Evolutionary conservation across 2,888 invertebrate species (phyloP), one percentile per base, ranked within the genome.

Genomic region (Pyrrhosoma nymphula): DNA sequence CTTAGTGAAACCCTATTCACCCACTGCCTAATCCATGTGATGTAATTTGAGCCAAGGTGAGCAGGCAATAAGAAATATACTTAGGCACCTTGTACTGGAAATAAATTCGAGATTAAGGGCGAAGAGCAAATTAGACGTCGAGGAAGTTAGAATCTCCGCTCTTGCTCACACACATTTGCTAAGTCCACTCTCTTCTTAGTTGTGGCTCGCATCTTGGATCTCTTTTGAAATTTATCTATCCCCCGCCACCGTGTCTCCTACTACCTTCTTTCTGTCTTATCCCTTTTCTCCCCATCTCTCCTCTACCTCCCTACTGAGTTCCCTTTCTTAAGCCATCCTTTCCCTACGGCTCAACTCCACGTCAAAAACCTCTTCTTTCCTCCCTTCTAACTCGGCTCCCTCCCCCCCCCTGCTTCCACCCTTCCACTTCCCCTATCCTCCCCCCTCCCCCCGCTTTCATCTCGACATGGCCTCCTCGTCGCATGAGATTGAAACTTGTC

Each of bases 401-500:
- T 4, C 35, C 20, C 35, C 20, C 35, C 2, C 88, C 30, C 23
- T 16, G 88, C 47, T n/a, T 47, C 8, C 60, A 20, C 47, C 47
- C 47, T 47, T 47, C 88, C 16, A 88, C 23, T 14, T 47, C 88
- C 20, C 39, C 47, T 47, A 2, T 8, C 47, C 35, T 26, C 14
- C 60, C 26, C 89, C 55, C 23, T 12, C 47, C 55, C 39, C 89
- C n/a, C n/a, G n/a, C 47, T 26, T 8, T 82, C 82, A 69, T 69
- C 82, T 82, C 89, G n/a, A 56, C 56, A 55, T 56, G 56, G 89
- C 89, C 89, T 35, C 89, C 56, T 56, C 89, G 89, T 89, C 56
- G 55, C 55, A 56, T 89, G 89, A 89, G 89, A 89, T 89, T 89
- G 89, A 89, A 89, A 89, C 89, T 89, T 89, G 89, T 89, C 89